Percentiles rank a stretch among this genome's conserved stretches.
phyloP scores from a whole-genome alignment of 35 echinoderm and acorn worm genomes.

The Apostichopus parvimensis region DNA sequence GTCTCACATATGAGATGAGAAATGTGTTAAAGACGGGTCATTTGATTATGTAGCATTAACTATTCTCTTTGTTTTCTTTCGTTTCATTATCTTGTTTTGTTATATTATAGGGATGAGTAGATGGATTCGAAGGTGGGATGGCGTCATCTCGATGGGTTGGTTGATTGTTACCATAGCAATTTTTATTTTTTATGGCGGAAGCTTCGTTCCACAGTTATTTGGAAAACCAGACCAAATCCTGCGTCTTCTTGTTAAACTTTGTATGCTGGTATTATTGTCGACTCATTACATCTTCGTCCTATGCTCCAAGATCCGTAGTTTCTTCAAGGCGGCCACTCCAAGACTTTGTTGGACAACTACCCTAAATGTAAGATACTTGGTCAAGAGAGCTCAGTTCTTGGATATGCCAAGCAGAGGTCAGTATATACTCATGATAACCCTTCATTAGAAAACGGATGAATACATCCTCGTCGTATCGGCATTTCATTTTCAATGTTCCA shows the following conservation, averaged over 20 bases:
- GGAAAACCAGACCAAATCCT: background rate
- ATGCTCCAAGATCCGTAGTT: background rate
- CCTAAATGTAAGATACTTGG: background rate
- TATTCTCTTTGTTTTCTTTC: no score
- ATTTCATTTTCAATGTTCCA: no score
- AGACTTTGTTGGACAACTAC: background rate
- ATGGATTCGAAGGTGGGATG: background rate
- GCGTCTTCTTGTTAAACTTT: background rate
- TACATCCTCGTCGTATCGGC: no score
- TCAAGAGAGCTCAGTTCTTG: slow-evolving; percentile 21
- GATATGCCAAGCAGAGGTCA: background rate
- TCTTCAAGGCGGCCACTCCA: background rate
- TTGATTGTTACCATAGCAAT: background rate
- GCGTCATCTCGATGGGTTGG: background rate
- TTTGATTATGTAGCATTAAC: no score
- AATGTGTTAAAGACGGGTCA: no score
- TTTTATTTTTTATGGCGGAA: background rate
- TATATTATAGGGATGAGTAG: background rate
- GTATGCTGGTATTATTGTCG: background rate
- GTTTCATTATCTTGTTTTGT: no score
- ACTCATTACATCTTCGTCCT: background rate
- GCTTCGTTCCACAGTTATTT: background rate
- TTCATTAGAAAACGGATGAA: no score
- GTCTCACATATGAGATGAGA: no score
- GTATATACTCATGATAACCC: no score